Percentiles rank a stretch among this genome's conserved stretches.
Evolutionary conservation across 2,797 vertebrate species (phyloP).

Genomic region (Ciconia nigra): DNA sequence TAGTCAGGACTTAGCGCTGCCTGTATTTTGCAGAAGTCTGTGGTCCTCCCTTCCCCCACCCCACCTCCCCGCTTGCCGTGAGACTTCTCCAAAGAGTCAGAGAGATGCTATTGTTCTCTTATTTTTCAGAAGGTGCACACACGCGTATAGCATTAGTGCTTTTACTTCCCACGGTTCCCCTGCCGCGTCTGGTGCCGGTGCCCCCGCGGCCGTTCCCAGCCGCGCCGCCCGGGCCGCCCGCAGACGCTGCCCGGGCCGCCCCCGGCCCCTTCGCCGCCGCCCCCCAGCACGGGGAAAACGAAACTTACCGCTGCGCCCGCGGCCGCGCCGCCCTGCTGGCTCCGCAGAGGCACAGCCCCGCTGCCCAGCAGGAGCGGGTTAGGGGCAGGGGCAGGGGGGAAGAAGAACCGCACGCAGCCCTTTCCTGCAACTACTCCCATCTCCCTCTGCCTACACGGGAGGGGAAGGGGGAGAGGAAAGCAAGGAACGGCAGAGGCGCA

Average conservation of each 20-base stretch:
- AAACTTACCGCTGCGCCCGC: neutral
- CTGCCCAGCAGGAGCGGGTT: neutral
- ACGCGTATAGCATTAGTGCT: neutral
- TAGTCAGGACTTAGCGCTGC: neutral
- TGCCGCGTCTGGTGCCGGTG: neutral
- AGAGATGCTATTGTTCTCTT: neutral
- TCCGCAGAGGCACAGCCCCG: neutral
- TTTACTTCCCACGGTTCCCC: neutral
- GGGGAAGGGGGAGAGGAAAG: neutral
- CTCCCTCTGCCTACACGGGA: neutral
- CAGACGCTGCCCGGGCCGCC: neutral
- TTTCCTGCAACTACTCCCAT: neutral
- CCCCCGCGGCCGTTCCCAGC: neutral
- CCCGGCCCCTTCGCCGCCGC: neutral
- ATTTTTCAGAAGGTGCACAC: neutral
- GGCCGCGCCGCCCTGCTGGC: neutral
- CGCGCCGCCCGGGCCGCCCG: neutral
- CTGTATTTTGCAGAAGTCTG: neutral
- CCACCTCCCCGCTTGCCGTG: neutral
- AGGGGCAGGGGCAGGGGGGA: neutral
- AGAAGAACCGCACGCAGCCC: neutral
- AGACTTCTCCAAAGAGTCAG: conserved; percentile 11
- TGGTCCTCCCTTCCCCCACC: neutral
- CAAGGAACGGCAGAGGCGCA: neutral
- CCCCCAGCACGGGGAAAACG: neutral